Percentiles rank a stretch among this genome's conserved stretches.
These are phyloP conservation scores for Alviniconcha strummeri DNA, from an alignment of 2,888 invertebrate species.

Conservation along the genomic window DNA sequence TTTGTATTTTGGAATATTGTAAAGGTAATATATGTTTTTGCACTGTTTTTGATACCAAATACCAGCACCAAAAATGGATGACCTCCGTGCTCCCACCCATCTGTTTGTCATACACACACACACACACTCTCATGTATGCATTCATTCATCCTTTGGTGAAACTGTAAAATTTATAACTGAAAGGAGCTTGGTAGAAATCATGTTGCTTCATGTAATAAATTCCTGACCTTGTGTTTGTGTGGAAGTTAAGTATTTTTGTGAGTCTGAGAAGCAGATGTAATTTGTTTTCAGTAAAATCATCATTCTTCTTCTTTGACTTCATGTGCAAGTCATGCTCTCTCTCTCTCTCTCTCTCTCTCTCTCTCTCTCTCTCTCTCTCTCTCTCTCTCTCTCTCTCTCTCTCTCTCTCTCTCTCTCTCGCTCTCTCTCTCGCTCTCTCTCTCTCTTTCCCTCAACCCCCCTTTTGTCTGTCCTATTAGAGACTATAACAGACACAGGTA, in stretches of 20 bases:
- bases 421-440: background rate
- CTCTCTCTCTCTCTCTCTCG: background rate
- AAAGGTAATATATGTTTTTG: too few relatives aligned
- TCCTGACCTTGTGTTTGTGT: background rate
- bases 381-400: constrained; percentile 5
- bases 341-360: constrained; percentile 13
- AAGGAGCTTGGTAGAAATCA: too few relatives aligned
- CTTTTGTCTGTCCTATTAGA: background rate
- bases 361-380: background rate
- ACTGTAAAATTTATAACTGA: too few relatives aligned
- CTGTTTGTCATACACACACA: background rate
- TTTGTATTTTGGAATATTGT: too few relatives aligned
- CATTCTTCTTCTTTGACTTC: too few relatives aligned
- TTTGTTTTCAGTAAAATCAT: too few relatives aligned
- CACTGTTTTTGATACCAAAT: too few relatives aligned
- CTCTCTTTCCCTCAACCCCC: background rate
- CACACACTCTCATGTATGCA: background rate
- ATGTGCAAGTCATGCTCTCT: background rate
- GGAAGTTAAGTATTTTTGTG: too few relatives aligned
- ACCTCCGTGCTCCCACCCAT: too few relatives aligned
- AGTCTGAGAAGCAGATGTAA: too few relatives aligned
- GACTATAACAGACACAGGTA: background rate
- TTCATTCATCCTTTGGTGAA: too few relatives aligned
- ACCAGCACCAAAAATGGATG: too few relatives aligned
- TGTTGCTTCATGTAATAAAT: background rate